Evolutionary conservation across 2,797 vertebrate species (phyloP), one percentile per base, ranked within the genome.

Genomic region (Champsocephalus esox): DNA sequence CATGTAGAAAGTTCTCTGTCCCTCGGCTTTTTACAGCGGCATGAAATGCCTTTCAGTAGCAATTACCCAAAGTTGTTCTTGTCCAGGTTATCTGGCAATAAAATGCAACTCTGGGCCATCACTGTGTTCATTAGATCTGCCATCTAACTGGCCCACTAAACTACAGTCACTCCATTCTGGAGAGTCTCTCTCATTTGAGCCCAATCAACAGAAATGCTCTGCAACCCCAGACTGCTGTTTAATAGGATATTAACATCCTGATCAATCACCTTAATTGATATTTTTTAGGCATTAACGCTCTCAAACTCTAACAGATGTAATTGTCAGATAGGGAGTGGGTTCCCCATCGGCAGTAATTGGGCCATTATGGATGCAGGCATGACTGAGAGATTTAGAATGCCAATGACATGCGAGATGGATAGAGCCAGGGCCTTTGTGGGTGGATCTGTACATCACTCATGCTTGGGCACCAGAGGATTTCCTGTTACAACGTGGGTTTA

Each of bases 231-330:
- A 90, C 90, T 93, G 88, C 87, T 94, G 91, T 95, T 94, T 94
- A 94, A 95, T 94, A 92, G 89, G 90, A 93, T 92, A 92, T 94
- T 92, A 93, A 94, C 91, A 93, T 92, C 93, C 93, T 93, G 93
- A 95, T 95, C 94, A 95, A 95, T 96, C 94, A 94, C 88, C 92
- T 93, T 94, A 95, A 95, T 95, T 95, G 91, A 94, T 94, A 93
- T 94, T 94, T 95, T 93, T 94, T 93, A 93, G 92, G 93, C 93
- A 94, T 94, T 95, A 94, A 94, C 88, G 88, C 92, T 92, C 90
- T 93, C 92, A 91, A 92, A 94, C 83, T 90, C 93, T 89, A 94
- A 94, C 92, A 94, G 93, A 94, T 95, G 92, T 94, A 93, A 95
- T 94, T 94, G 93, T 95, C 94, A 92, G 90, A 93, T 86, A 88